Conservation (phyloP, 2,113 vertebrate species). For the Budorcas taxicolor region DNA sequence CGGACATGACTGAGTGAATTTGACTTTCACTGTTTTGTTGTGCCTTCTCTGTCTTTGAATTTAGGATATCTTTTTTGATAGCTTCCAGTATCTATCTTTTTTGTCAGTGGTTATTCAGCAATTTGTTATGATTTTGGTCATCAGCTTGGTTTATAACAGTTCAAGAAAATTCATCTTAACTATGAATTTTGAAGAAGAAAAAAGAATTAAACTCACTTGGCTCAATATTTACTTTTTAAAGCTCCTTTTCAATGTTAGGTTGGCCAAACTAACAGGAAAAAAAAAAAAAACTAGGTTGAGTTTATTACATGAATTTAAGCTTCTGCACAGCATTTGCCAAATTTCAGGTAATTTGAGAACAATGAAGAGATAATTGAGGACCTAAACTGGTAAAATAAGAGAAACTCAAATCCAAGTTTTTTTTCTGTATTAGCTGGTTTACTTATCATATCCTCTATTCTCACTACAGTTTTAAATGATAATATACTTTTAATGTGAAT, state of each 20-base stretch:
- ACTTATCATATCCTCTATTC: neutral
- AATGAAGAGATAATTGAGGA: neutral
- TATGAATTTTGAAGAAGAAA: neutral
- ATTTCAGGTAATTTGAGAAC: neutral
- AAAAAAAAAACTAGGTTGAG: neutral
- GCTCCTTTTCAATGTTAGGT: neutral
- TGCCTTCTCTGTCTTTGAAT: neutral
- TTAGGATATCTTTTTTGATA: neutral
- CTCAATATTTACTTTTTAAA: neutral
- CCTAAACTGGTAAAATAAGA: neutral
- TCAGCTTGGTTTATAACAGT: neutral
- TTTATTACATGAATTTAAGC: neutral
- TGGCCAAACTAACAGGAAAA: neutral
- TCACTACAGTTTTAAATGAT: neutral
- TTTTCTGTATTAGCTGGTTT: neutral
- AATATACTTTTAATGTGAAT: neutral
- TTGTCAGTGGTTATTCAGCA: neutral
- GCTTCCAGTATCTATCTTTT: neutral
- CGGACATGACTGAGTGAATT: fast-evolving
- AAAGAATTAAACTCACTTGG: neutral
- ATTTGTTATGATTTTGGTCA: neutral
- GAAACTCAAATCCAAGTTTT: neutral
- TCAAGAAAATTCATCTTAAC: neutral
- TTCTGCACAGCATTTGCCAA: neutral
- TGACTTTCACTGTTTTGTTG: neutral